A percentile compares a stretch with the other conserved stretches of the same genome.
Evolutionary conservation across 2,888 invertebrate species (phyloP).

Genomic region (Pocota personata): DNA sequence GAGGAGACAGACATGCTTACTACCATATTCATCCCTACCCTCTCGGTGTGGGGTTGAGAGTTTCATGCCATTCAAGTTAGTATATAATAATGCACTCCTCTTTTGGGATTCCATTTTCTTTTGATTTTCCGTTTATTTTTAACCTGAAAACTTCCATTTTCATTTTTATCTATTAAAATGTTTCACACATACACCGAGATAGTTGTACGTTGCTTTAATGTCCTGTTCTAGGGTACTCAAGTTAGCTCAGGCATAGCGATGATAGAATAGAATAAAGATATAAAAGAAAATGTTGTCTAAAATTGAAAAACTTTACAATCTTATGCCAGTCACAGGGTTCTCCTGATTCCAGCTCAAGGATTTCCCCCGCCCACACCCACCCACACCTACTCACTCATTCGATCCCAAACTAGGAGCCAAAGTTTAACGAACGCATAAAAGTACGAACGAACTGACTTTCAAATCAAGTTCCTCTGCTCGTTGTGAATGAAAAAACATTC

Average conservation of each 20-base stretch:
- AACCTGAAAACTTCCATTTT: conserved; percentile 3
- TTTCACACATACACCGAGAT: neutral
- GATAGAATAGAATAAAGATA: conserved; percentile 9
- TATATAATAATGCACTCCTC: conserved; percentile 29
- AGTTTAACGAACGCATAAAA: conserved; percentile 39
- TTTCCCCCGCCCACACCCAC: neutral
- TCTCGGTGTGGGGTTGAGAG: neutral
- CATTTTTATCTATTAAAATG: conserved; percentile 35
- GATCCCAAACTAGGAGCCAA: conserved; percentile 8
- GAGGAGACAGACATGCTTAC: neutral
- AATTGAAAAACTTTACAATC: conserved; percentile 66
- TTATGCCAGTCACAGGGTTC: conserved; percentile 22
- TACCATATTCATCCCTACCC: neutral
- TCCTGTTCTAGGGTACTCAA: conserved; percentile 5
- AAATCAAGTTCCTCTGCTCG: conserved; percentile 1
- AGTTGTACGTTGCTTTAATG: conserved; percentile 15
- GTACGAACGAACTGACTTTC: neutral
- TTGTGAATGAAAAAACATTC: conserved; percentile 9
- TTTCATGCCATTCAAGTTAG: conserved; percentile 29
- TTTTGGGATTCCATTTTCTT: neutral
- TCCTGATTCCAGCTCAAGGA: neutral
- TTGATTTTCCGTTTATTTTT: neutral
- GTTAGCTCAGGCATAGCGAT: conserved; percentile 25
- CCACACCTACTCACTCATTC: too few relatives aligned
- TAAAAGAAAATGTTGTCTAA: conserved; percentile 34